Evolutionary conservation across 2,113 vertebrate genomes (phyloP).

Genomic region (Nothocercus nigrocapillus): DNA sequence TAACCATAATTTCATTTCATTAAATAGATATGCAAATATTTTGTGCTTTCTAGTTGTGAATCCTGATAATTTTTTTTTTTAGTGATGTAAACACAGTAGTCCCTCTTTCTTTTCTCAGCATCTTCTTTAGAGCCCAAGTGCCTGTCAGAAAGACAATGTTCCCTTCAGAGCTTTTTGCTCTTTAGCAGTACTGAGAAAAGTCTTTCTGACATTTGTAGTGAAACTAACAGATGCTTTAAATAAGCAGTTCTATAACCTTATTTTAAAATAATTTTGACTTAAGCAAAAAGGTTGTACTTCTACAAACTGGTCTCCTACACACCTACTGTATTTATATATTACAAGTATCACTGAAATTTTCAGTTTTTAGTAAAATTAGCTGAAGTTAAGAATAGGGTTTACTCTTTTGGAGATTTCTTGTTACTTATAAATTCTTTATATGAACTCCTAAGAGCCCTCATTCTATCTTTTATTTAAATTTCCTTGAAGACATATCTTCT

Average conservation of each 20-base stretch:
- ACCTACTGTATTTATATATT: neutral
- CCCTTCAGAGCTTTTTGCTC: slow-evolving; percentile 11
- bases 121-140: neutral
- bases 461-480: slow-evolving; percentile 15
- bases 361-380: neutral
- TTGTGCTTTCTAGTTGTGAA: neutral
- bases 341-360: neutral
- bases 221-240: slow-evolving; percentile 52
- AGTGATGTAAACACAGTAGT: neutral
- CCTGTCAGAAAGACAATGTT: neutral
- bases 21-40: neutral
- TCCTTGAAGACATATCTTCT: neutral
- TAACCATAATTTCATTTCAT: neutral
- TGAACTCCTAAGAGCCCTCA: neutral
- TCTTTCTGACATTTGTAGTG: slow-evolving; percentile 41
- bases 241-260: neutral
- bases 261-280: neutral
- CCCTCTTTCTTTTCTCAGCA: neutral
- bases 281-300: neutral
- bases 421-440: neutral
- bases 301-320: neutral
- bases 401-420: neutral
- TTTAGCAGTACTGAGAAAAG: slow-evolving; percentile 38
- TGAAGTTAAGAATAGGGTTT: neutral
- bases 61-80: neutral